Evolutionary conservation across 2,113 vertebrate species (phyloP).

Genomic region (Phrynosoma blainvillii): DNA sequence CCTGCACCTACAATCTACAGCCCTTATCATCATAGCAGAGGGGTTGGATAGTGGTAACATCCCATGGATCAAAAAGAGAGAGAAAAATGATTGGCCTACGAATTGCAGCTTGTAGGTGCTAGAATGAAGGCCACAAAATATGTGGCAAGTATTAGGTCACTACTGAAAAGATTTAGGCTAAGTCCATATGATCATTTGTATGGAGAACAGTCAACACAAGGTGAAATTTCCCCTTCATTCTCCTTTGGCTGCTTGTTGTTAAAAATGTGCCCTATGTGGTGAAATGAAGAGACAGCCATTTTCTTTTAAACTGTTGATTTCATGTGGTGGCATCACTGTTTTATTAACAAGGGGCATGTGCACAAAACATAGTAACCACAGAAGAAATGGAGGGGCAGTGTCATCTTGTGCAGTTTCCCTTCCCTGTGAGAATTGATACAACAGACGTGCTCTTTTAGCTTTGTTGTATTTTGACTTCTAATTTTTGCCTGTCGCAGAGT

Average conservation of each 20-base stretch:
- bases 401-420: not conserved
- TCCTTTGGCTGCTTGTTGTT: not conserved
- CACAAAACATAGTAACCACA: not conserved
- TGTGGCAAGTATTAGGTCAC: not conserved
- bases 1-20: not conserved
- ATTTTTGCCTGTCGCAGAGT: not conserved
- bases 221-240: conserved; percentile 10
- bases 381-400: not conserved
- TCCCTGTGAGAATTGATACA: not conserved
- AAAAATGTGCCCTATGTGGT: not conserved
- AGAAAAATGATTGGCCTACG: not conserved
- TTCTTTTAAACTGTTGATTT: not conserved
- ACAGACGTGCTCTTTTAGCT: not conserved
- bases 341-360: not conserved
- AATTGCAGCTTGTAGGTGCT: not conserved
- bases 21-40: not conserved
- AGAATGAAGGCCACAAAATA: not conserved
- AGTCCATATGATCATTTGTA: not conserved
- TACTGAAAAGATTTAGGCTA: not conserved
- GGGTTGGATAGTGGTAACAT: not conserved
- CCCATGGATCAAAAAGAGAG: not conserved
- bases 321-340: not conserved
- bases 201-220: not conserved
- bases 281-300: not conserved
- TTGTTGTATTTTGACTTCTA: not conserved